phyloP scores from a whole-genome alignment of 2,888 invertebrate genomes.

The Resseliella maxima region DNA sequence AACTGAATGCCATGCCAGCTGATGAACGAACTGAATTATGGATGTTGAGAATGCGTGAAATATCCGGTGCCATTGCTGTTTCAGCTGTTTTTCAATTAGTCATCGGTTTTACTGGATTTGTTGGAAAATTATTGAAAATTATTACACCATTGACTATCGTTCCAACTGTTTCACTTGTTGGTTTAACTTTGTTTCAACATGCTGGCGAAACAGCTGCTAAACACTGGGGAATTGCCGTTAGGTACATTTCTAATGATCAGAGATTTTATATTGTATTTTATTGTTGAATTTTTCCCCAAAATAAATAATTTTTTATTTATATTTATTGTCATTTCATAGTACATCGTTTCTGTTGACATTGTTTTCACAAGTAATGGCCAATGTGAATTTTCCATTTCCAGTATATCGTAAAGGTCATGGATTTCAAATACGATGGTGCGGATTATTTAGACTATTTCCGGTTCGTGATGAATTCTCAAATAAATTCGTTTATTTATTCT shows the following conservation, averaged over 20 bases:
- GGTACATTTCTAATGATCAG: conserved; percentile 70
- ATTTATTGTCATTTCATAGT: conserved; percentile 65
- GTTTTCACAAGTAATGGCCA: conserved; percentile 82
- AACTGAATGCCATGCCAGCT: conserved; percentile 70
- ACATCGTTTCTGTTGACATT: conserved; percentile 80
- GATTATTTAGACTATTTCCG: conserved; percentile 83
- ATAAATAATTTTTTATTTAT: background rate
- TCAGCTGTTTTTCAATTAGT: conserved; percentile 81
- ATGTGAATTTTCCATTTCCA: conserved; percentile 73
- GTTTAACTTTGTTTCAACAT: conserved; percentile 83
- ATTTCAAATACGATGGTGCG: conserved; percentile 72
- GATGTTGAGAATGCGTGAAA: conserved; percentile 81
- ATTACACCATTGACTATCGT: conserved; percentile 87
- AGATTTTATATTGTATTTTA: conserved; percentile 16
- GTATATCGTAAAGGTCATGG: conserved; percentile 72
- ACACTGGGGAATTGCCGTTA: conserved; percentile 85
- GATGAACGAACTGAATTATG: conserved; percentile 74
- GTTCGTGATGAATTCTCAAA: conserved; percentile 68
- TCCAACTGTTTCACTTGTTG: conserved; percentile 85
- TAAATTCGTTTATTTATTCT: too few relatives aligned
- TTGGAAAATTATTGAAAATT: conserved; percentile 78
- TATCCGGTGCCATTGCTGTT: conserved; percentile 86
- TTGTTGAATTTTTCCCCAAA: background rate
- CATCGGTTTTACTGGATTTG: conserved; percentile 78
- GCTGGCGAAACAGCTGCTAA: conserved; percentile 83